These are phyloP conservation scores for Platycercus adscitus DNA, from an alignment of 2,113 vertebrate species.

Conservation along the genomic window DNA sequence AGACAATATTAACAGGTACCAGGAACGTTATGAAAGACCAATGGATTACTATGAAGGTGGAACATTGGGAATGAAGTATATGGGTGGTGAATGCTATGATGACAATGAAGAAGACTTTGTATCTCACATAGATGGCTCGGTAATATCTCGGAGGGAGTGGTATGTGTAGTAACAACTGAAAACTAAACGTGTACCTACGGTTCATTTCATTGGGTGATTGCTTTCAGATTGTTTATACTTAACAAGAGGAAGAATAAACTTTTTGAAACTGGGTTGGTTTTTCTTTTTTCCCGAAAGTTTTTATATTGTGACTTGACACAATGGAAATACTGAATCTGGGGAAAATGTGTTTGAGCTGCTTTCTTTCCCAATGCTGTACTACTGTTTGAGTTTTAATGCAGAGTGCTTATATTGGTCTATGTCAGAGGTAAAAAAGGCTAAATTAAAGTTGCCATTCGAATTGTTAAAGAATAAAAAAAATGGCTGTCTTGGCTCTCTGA, in stretches of 20 bases:
- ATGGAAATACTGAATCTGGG: conserved; percentile 72
- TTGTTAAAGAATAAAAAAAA: conserved; percentile 57
- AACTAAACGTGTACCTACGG: conserved; percentile 63
- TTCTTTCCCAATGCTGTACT: conserved; percentile 79
- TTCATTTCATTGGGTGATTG: conserved; percentile 75
- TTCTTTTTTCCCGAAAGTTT: conserved; percentile 65
- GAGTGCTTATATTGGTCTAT: conserved; percentile 76
- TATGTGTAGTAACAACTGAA: conserved; percentile 87
- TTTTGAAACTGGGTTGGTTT: conserved; percentile 75
- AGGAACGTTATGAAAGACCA: conserved; percentile 85
- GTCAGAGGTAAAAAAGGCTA: conserved; percentile 72
- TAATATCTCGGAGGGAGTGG: conserved; percentile 98
- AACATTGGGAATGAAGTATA: conserved; percentile 89
- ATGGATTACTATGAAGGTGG: conserved; percentile 84
- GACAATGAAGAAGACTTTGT: conserved; percentile 94
- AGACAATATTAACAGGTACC: conserved; percentile 82
- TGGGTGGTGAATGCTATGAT: conserved; percentile 88
- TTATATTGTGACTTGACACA: conserved; percentile 78
- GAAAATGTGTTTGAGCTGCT: conserved; percentile 78
- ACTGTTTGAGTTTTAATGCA: conserved; percentile 81
- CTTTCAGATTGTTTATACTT: conserved; percentile 82
- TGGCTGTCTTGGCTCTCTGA: conserved; percentile 66
- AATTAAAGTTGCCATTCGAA: conserved; percentile 62
- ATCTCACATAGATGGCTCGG: conserved; percentile 95
- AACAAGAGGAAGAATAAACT: conserved; percentile 79